Conservation (phyloP, 2,888 invertebrate genomes). For the Plagiodera versicolora region DNA sequence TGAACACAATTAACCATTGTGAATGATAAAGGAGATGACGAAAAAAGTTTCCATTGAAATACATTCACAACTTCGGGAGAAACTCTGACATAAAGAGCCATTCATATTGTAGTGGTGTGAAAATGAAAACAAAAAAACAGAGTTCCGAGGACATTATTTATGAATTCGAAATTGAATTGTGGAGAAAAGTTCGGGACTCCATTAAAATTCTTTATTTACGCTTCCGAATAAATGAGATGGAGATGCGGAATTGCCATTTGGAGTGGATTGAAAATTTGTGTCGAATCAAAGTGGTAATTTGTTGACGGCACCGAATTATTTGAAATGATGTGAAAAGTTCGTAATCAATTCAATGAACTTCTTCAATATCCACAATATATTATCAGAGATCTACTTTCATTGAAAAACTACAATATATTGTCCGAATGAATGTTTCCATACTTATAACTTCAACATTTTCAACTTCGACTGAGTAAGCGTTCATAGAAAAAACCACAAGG, state of each 20-base stretch:
- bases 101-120: conserved; percentile 21
- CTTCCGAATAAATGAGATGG: neutral
- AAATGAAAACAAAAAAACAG: conserved; percentile 15
- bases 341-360: neutral
- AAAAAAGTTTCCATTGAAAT: conserved; percentile 18
- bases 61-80: conserved; percentile 24
- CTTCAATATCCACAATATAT: neutral
- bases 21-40: too few relatives aligned
- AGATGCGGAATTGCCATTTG: neutral
- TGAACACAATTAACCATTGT: too few relatives aligned
- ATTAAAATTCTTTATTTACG: neutral
- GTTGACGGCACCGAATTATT: neutral
- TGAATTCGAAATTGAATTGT: conserved; percentile 16
- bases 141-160: conserved; percentile 17
- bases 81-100: conserved; percentile 19
- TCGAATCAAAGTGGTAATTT: neutral
- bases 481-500: too few relatives aligned
- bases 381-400: too few relatives aligned
- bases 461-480: too few relatives aligned
- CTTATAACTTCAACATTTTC: too few relatives aligned
- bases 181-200: neutral
- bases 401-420: too few relatives aligned
- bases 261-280: neutral
- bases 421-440: too few relatives aligned
- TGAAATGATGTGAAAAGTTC: neutral